Evolutionary conservation across 2,113 vertebrate species (phyloP), one percentile per base, ranked within the genome.

Genomic region (Mixornis gularis): DNA sequence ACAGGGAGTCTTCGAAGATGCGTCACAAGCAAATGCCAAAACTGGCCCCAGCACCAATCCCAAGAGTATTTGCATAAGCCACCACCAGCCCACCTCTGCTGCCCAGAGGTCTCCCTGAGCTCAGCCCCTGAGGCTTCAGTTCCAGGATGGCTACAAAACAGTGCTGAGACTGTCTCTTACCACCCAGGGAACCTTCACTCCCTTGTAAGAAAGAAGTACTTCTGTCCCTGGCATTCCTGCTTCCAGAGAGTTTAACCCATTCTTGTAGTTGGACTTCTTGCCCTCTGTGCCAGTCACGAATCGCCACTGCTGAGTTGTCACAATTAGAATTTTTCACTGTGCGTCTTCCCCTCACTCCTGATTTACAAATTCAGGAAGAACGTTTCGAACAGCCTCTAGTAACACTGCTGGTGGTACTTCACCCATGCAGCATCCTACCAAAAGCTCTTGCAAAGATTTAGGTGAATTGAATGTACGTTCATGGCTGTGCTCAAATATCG

Each of bases 381-480:
- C 2, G 0, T 73, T 95, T 69, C 32, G 11, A 49, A 38, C 15
- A 84, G 38, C n/a, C 15, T 76, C 38, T 52, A 36, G 29, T 1
- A 10, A 15, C 1, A 3, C 26, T 68, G 30, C 27, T 69, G 41
- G 16, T 79, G 32, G 12, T 58, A 22, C 48, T 73, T 70, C 30
- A 36, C 8, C 14, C 60, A 15, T 80, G 38, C 38, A 65, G 55
- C 25, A 52, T 38, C 59, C 51, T 49, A 30, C 22, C 21, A 27
- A 46, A 49, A 59, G 84, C 9, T 58, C 44, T 49, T 52, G 25
- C n/a, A 81, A 17, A 56, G 21, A 2, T 74, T 74, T 38, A 59
- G 56, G 4, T 70, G 3, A 32, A 71, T 51, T 78, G 38, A 84
- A 18, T 5, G 0, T 16, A 4, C 1, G 0, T 38, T 71, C 13